A percentile compares a stretch with the other conserved stretches of the same genome.
These are phyloP conservation scores for Etheostoma spectabile DNA, from an alignment of 2,113 vertebrate genomes.

Conservation along the genomic window DNA sequence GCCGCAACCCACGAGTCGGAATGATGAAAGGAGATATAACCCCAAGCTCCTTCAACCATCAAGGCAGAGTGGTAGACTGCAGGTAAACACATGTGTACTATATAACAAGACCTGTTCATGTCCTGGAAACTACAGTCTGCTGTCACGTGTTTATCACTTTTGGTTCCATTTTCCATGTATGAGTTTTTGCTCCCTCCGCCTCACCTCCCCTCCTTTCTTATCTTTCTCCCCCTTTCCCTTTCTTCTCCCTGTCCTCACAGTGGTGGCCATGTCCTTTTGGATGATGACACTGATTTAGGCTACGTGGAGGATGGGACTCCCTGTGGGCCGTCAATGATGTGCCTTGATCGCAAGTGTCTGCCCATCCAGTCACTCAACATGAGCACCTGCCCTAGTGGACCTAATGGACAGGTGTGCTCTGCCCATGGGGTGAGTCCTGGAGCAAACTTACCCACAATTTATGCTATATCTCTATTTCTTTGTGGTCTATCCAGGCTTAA, in stretches of 20 bases:
- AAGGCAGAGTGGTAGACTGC: constrained; percentile 95
- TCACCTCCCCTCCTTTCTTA: neutral
- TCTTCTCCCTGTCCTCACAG: constrained; percentile 64
- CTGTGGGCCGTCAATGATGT: constrained; percentile 99
- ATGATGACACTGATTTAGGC: constrained; percentile 97
- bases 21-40: constrained; percentile 94
- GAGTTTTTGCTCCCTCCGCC: neutral
- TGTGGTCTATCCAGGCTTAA: neutral
- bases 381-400: constrained; percentile 93
- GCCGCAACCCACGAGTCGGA: constrained; percentile 91
- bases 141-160: neutral
- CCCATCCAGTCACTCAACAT: constrained; percentile 97
- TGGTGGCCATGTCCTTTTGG: constrained; percentile 96
- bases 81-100: constrained; percentile 82
- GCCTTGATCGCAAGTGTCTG: constrained; percentile 97
- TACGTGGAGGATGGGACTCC: constrained; percentile 98
- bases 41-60: constrained; percentile 94
- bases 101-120: neutral
- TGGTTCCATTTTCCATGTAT: neutral
- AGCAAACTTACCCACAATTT: neutral
- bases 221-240: neutral
- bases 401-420: constrained; percentile 94
- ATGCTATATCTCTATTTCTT: neutral
- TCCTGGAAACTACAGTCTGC: neutral
- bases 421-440: constrained; percentile 93